A percentile compares a stretch with the other conserved stretches of the same genome.
These are phyloP conservation scores for Ariopsis seemanni DNA, from an alignment of 2,113 vertebrate species.

Conservation along the genomic window DNA sequence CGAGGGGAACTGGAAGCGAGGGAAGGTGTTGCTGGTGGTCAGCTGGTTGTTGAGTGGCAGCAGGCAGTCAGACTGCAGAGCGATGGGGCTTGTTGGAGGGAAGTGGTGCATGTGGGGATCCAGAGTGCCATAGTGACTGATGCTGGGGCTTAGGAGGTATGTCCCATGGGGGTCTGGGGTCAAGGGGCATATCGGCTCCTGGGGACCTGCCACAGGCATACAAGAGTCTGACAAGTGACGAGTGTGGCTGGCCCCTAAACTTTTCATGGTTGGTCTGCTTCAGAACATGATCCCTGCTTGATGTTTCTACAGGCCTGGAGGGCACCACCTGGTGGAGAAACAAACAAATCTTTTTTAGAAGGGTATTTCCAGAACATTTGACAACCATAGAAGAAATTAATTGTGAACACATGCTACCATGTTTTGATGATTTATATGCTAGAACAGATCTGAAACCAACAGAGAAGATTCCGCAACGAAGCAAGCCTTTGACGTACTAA, in stretches of 20 bases:
- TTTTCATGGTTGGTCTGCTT: constrained; percentile 84
- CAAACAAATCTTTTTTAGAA: constrained; percentile 6
- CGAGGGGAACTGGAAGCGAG: constrained; percentile 94
- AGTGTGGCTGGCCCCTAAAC: constrained; percentile 87
- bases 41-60: constrained; percentile 92
- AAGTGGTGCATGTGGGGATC: constrained; percentile 78
- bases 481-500: background rate
- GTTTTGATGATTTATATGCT: background rate
- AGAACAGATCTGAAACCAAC: background rate
- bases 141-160: constrained; percentile 86
- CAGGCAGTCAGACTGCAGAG: constrained; percentile 84
- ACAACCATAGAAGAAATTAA: background rate
- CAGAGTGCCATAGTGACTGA: constrained; percentile 86
- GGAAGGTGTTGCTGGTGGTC: constrained; percentile 94
- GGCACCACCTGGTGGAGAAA: constrained; percentile 61
- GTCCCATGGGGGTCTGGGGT: constrained; percentile 82
- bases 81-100: constrained; percentile 61
- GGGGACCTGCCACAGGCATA: constrained; percentile 72
- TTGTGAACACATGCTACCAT: background rate
- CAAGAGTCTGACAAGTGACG: constrained; percentile 92
- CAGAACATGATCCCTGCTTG: constrained; percentile 67
- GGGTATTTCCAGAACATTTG: background rate
- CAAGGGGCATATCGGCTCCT: constrained; percentile 82
- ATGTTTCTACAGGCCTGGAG: constrained; percentile 53
- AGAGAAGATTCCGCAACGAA: background rate